Evolutionary conservation across 2,797 vertebrate species (phyloP).

Genomic region (Diplodus sargus): DNA sequence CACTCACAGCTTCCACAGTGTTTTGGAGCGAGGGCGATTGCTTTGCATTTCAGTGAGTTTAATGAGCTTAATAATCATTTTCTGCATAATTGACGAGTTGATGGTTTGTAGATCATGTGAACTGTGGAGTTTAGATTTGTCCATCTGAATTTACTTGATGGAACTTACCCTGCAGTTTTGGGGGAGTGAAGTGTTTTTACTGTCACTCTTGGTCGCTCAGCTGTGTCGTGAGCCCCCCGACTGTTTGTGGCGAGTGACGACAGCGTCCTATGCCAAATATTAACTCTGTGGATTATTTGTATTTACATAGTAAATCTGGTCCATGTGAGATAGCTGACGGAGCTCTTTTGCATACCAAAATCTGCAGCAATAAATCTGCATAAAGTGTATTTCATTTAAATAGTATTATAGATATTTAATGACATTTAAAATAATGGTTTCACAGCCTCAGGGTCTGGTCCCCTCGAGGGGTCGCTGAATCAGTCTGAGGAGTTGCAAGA

Average conservation of each 20-base stretch:
- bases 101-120: background rate
- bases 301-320: constrained; percentile 21
- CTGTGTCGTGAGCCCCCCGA: background rate
- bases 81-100: background rate
- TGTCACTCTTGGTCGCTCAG: background rate
- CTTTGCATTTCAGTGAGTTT: background rate
- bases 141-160: background rate
- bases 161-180: background rate
- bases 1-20: no score
- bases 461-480: background rate
- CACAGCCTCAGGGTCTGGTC: no score
- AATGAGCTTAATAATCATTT: background rate
- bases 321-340: background rate
- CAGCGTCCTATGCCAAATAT: background rate
- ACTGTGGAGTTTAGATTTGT: background rate
- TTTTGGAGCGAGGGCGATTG: no score
- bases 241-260: background rate
- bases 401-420: background rate
- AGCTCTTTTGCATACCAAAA: background rate
- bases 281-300: background rate
- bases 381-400: background rate
- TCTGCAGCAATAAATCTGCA: background rate
- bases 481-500: background rate
- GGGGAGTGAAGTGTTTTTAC: constrained; percentile 5
- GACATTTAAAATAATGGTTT: no score